Evolutionary conservation across 2,113 vertebrate genomes (phyloP).

Genomic region (Hyperopisus bebe): DNA sequence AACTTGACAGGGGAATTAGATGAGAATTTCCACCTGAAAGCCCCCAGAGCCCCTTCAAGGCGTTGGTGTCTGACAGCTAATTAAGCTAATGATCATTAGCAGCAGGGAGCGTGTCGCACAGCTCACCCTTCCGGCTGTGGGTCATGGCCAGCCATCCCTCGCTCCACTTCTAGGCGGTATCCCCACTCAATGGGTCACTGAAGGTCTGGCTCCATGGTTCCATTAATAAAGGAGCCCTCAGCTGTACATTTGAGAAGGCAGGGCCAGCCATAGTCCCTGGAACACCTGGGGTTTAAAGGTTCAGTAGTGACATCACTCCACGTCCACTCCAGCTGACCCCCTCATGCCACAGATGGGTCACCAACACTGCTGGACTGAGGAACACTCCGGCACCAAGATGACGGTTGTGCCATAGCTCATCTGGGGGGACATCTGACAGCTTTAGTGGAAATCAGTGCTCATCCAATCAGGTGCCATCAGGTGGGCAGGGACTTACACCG

Average conservation of each 20-base stretch:
- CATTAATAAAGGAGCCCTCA: not conserved
- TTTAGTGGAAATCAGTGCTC: not conserved
- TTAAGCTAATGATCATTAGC: not conserved
- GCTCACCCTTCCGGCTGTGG: not conserved
- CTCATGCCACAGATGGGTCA: not conserved
- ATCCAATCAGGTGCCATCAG: not conserved
- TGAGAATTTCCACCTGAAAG: not conserved
- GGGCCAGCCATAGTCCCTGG: not conserved
- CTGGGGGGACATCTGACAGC: not conserved
- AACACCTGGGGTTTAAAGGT: not conserved
- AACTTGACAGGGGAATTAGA: not conserved
- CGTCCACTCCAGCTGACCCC: not conserved
- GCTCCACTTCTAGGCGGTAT: not conserved
- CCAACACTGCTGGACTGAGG: not conserved
- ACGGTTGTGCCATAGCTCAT: not conserved
- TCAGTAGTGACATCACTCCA: not conserved
- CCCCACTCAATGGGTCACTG: not conserved
- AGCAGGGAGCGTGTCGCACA: not conserved
- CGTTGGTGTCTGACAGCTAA: not conserved
- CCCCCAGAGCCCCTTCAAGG: not conserved
- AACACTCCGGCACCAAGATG: not conserved
- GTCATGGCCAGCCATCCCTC: not conserved
- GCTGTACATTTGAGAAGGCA: not conserved
- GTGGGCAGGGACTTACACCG: not conserved
- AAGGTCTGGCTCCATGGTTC: not conserved